Evolutionary conservation across 2,888 invertebrate genomes (phyloP).

Genomic region (Subacronicta megacephala): DNA sequence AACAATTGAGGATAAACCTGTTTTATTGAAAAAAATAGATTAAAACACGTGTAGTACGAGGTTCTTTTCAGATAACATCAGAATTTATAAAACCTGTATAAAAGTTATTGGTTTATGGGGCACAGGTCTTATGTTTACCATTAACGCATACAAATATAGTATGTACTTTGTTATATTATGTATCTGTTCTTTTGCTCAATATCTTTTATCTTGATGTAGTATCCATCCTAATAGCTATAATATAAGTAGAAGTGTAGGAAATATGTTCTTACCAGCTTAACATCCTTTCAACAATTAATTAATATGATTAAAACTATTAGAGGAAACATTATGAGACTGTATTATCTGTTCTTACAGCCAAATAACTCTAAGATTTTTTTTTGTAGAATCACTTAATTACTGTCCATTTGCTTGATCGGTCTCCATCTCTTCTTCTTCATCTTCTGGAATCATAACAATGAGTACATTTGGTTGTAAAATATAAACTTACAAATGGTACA

Average conservation of each 20-base stretch:
- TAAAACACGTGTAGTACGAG: conserved; percentile 40
- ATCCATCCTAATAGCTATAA: conserved; percentile 68
- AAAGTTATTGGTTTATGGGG: not conserved
- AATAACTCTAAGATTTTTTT: conserved; percentile 54
- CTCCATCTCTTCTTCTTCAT: conserved; percentile 86
- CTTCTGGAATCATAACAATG: conserved; percentile 79
- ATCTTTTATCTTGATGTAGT: conserved; percentile 68
- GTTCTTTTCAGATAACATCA: conserved; percentile 51
- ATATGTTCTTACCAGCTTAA: conserved; percentile 77
- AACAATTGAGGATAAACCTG: conserved; percentile 49
- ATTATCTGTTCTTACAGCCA: conserved; percentile 72
- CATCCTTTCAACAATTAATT: conserved; percentile 13
- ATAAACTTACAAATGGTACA: not conserved
- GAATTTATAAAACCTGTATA: not conserved
- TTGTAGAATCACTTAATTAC: conserved; percentile 62
- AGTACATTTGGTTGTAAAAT: conserved; percentile 28
- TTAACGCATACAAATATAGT: not conserved
- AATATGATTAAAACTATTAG: conserved; percentile 29
- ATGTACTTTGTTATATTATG: conserved; percentile 6
- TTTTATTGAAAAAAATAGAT: conserved; percentile 48
- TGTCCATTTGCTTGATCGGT: conserved; percentile 81
- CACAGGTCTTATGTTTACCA: too few species aligned
- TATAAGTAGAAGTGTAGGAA: conserved; percentile 56
- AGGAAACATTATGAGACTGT: conserved; percentile 33
- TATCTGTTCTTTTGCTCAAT: conserved; percentile 66